These are phyloP conservation scores for Helicoverpa assulta DNA, from an alignment of 2,888 invertebrate species.

Conservation along the genomic window DNA sequence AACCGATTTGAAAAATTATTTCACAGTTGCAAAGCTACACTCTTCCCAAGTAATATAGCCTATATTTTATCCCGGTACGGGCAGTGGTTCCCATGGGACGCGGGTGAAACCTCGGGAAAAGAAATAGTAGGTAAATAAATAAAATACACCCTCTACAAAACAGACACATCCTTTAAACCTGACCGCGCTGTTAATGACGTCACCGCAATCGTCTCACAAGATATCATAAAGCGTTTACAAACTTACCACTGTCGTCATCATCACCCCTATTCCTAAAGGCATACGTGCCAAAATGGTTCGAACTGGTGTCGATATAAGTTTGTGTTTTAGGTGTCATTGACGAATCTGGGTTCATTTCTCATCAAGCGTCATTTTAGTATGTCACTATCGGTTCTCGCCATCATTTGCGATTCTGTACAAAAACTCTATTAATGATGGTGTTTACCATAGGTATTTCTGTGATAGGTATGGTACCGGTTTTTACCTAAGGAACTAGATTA, in stretches of 20 bases:
- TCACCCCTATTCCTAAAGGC: neutral
- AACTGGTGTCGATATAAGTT: neutral
- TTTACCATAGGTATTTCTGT: too few relatives aligned
- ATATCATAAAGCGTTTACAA: constrained; percentile 67
- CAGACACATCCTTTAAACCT: constrained; percentile 49
- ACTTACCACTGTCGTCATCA: constrained; percentile 1
- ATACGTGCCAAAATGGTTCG: constrained; percentile 42
- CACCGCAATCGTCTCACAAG: constrained; percentile 67
- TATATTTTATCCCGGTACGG: too few relatives aligned
- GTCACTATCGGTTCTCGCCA: constrained; percentile 44
- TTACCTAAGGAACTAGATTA: constrained; percentile 16
- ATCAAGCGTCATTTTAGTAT: constrained; percentile 70
- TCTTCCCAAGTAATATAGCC: too few relatives aligned
- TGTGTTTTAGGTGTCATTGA: constrained; percentile 69
- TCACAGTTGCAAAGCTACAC: too few relatives aligned
- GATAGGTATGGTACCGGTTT: neutral
- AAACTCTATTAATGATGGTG: constrained; percentile 10
- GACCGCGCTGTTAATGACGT: constrained; percentile 66
- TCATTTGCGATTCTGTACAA: constrained; percentile 37
- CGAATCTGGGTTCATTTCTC: constrained; percentile 73
- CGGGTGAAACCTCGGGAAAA: neutral
- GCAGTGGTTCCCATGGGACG: too few relatives aligned
- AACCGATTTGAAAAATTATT: too few relatives aligned
- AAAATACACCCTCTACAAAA: constrained; percentile 46
- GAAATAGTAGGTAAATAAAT: constrained; percentile 11